Evolutionary conservation across 2,113 vertebrate genomes (phyloP).

Genomic region (Nothobranchius kuhntae): DNA sequence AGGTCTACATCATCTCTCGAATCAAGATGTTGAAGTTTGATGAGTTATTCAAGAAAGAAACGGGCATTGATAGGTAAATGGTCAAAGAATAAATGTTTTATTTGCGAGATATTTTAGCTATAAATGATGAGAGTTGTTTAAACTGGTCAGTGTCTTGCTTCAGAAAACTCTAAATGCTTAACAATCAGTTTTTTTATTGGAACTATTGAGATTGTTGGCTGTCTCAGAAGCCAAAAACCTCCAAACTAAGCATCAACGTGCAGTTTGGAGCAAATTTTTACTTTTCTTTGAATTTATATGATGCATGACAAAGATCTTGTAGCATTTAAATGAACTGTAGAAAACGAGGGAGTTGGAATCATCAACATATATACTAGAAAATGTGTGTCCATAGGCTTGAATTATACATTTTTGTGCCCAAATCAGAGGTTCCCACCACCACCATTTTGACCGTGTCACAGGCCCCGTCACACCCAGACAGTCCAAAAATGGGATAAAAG

Average conservation of each 20-base stretch:
- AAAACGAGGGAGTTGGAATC: not conserved
- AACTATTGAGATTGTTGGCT: not conserved
- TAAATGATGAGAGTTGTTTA: not conserved
- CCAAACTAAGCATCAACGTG: not conserved
- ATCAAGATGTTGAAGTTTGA: constrained; percentile 92
- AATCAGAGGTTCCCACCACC: too few relatives aligned
- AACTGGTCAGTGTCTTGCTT: too few relatives aligned
- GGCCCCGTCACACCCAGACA: too few relatives aligned
- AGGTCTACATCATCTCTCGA: constrained; percentile 85
- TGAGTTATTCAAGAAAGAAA: constrained; percentile 90
- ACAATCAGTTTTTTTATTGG: not conserved
- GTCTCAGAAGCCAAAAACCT: not conserved
- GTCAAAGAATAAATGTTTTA: not conserved
- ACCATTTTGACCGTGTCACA: too few relatives aligned
- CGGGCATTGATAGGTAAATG: constrained; percentile 89
- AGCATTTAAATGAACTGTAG: not conserved
- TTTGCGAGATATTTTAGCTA: not conserved
- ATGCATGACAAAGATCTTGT: not conserved
- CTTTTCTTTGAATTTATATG: not conserved
- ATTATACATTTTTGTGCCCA: too few relatives aligned
- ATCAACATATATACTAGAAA: too few relatives aligned
- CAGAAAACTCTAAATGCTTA: too few relatives aligned
- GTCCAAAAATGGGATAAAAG: too few relatives aligned
- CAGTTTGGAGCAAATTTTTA: too few relatives aligned
- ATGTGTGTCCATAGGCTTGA: too few relatives aligned